These are phyloP conservation scores for Oncorhynchus nerka DNA, from an alignment of 2,113 vertebrate genomes.

Conservation along the genomic window DNA sequence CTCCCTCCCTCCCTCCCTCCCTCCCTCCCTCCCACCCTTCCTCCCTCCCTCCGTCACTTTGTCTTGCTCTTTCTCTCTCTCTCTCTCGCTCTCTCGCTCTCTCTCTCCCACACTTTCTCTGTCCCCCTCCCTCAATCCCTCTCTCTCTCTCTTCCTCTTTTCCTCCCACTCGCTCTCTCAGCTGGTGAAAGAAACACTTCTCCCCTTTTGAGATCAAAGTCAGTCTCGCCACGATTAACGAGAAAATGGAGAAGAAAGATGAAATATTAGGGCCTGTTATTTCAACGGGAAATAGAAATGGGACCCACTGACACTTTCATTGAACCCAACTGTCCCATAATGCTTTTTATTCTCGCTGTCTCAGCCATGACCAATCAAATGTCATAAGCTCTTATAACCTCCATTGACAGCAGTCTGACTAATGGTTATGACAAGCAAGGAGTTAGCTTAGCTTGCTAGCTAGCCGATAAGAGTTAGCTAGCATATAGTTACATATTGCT, in stretches of 20 bases:
- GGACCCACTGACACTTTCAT: constrained; percentile 46
- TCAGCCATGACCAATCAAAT: constrained; percentile 45
- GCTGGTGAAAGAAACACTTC: constrained; percentile 55
- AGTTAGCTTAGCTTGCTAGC: no score
- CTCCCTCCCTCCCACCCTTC: background rate
- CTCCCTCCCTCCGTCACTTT: background rate
- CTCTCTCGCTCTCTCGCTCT: no score
- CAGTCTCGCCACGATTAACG: constrained; percentile 38
- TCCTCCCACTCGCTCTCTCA: background rate
- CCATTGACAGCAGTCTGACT: no score
- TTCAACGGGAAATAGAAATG: constrained; percentile 54
- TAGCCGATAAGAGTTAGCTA: no score
- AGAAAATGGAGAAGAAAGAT: background rate
- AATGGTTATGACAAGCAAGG: no score
- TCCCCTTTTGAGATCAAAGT: constrained; percentile 57
- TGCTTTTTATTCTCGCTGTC: constrained; percentile 34
- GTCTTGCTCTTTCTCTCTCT: background rate
- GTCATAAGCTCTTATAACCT: no score
- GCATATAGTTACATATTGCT: no score
- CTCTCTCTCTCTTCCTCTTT: background rate
- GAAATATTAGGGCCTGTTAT: constrained; percentile 27
- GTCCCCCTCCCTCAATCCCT: no score
- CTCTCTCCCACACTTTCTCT: no score
- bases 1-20: constrained; percentile 14
- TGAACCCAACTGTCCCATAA: constrained; percentile 48